Base-by-base conservation (phyloP, 2,113 vertebrate species). In the Uria aalge region DNA sequence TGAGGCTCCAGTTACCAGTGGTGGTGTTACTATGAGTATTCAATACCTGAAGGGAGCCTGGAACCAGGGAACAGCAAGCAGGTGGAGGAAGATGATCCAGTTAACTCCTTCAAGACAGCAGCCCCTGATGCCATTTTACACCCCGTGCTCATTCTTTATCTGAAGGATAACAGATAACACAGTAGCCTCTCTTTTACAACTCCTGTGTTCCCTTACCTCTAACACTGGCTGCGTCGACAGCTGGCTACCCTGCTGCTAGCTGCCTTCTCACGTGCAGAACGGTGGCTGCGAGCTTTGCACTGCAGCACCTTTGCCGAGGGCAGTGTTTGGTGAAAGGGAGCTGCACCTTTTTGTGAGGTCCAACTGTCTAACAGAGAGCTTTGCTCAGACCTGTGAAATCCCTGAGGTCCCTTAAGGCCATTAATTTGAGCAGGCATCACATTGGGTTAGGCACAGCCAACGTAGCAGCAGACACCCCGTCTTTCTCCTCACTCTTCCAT, bases 211-310 rank as follows among this genome's bases (percentile, higher is more conserved):
- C 57, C 29, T 72, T 18, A 14, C 12, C 36, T 41, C 17, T 26
- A 34, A 20, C 1, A 3, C 59, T 11, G 62, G 18, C 47, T 43
- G n/a, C 4, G 2, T 27, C 1, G 1, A 21, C 21, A 24, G 17
- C 55, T 3, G 1, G 40, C 67, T 74, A 22, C 36, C 40, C 45
- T 3, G 1, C 56, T 32, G 23, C 43, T n/a, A 56, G 57, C 63
- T 64, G 57, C 36, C 13, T 57, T 45, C 68, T 66, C 3, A 0
- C 0, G 0, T 29, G 40, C 47, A 67, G 30, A 48, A 22, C 4
- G 4, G 59, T 47, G 66, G 13, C 22, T 1, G 1, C 0, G 2
- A 59, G 60, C 45, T 68, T 63, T 38, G 69, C 18, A 9, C 50
- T 57, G 29, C 9, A 2, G 16, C 40, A 55, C 53, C n/a, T 47